Percentiles rank a stretch among this genome's conserved stretches.
phyloP scores from a whole-genome alignment of 2,113 vertebrate genomes.

The Entomyzon cyanotis region DNA sequence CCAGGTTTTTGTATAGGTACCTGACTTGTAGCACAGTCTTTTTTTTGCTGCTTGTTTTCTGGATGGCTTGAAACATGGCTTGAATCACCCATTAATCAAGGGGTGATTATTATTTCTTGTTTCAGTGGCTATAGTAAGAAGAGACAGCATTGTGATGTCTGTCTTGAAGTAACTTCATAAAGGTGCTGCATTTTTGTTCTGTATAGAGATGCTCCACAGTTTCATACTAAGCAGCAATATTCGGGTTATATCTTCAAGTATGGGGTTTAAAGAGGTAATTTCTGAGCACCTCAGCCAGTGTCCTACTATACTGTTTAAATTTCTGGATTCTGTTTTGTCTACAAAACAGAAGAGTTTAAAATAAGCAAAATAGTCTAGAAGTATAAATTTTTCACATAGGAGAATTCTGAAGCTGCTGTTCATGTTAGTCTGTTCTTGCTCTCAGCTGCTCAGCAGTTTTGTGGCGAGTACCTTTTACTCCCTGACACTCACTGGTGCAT shows the following conservation, averaged over 20 bases:
- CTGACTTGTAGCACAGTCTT: fast-evolving
- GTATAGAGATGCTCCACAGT: background rate
- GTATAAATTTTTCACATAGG: background rate
- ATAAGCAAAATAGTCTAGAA: background rate
- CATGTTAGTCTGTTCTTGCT: background rate
- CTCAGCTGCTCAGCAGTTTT: background rate
- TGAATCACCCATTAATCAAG: background rate
- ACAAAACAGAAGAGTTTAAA: background rate
- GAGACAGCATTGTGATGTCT: background rate
- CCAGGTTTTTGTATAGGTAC: background rate
- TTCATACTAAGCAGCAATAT: background rate
- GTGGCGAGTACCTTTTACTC: fast-evolving
- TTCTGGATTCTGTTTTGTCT: background rate
- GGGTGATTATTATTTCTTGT: background rate
- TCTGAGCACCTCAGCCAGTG: background rate
- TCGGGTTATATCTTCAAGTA: background rate
- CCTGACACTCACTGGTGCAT: background rate
- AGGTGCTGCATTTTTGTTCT: background rate
- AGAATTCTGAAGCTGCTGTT: background rate
- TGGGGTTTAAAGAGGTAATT: background rate
- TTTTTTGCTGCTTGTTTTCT: background rate
- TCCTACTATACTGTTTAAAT: background rate
- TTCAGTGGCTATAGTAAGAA: background rate
- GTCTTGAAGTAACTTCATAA: background rate
- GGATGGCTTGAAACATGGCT: background rate